A percentile compares a stretch with the other conserved stretches of the same genome.
Conservation (phyloP, 2,888 invertebrate species). For the Cryptosula pallasiana region DNA sequence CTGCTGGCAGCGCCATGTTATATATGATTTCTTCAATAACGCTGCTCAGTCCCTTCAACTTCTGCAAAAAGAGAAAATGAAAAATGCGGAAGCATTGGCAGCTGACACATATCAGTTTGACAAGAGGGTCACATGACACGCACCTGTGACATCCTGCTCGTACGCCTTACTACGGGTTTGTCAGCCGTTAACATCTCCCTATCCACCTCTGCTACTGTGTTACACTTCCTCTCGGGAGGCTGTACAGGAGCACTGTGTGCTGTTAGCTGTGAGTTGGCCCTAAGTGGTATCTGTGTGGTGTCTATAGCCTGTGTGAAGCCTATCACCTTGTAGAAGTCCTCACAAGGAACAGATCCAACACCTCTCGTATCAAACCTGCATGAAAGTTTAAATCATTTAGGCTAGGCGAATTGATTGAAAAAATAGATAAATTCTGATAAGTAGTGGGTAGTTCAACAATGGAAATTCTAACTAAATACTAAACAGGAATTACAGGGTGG, state of each 20-base stretch:
- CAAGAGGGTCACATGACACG: neutral
- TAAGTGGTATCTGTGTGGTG: neutral
- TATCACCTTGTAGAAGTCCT: conserved; percentile 32
- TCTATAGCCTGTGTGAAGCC: conserved; percentile 30
- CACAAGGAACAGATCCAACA: conserved; percentile 33
- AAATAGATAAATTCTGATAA: too few relatives aligned
- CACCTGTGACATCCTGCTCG: neutral
- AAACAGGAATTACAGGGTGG: too few relatives aligned
- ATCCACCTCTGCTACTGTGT: neutral
- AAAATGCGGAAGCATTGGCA: neutral
- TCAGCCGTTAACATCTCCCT: neutral
- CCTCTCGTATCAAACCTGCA: conserved; percentile 37
- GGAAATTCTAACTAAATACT: too few relatives aligned
- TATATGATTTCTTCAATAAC: conserved; percentile 13
- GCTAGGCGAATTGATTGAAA: too few relatives aligned
- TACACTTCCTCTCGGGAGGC: neutral
- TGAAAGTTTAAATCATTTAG: neutral
- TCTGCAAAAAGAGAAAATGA: neutral
- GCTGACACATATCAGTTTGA: neutral
- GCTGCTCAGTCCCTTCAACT: conserved; percentile 7
- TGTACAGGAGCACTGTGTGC: neutral
- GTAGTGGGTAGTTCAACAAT: too few relatives aligned
- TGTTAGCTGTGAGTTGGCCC: neutral
- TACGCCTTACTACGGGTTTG: neutral
- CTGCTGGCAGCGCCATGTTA: neutral